Evolutionary conservation across 2,113 vertebrate genomes (phyloP), one percentile per base, ranked within the genome.

Genomic region (Neotragus pygmaeus): DNA sequence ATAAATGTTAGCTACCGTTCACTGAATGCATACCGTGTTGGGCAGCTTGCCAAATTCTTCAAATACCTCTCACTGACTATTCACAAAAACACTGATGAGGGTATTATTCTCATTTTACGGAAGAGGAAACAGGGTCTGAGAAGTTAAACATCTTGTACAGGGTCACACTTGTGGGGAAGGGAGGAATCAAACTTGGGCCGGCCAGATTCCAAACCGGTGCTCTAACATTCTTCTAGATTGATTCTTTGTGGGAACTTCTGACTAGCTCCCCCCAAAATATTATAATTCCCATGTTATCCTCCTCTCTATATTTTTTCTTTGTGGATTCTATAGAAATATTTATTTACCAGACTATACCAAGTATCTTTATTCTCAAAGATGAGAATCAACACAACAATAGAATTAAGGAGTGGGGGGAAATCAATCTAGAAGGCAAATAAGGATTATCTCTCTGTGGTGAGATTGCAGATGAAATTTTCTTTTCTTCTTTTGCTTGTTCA

Each of bases 101-200:
- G 57, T 83, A 92, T 96, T 97, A 92, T 97, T 96, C 97, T 98
- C 94, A 82, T 97, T 92, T 98, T 97, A 85, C 39, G 73, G 89
- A 88, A 95, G 88, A 96, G 95, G 96, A 97, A 97, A 93, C 75
- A 83, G 94, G 43, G 87, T 77, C 58, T 85, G 60, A 95, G 87
- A 97, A 95, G 92, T 88, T 88, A 78, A 97, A 94, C 90, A 89
- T 45, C 51, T 91, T 58, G 51, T 12, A 80, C 47, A 30, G 87
- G 83, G 78, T 91, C 86, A 64, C 57, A 82, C 49, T 73, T 93
- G 62, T 30, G 81, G 45, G 77, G 84, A 96, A 81, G 62, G 60
- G 81, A 17, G 58, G 14, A 90, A 84, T 85, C 84, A 84, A 53
- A 94, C 33, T 28, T n/a, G 30, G 15, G 33, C 73, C 27, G 0